These are phyloP conservation scores for Megaceryle torquata DNA, from an alignment of 2,113 vertebrate genomes.

Conservation along the genomic window DNA sequence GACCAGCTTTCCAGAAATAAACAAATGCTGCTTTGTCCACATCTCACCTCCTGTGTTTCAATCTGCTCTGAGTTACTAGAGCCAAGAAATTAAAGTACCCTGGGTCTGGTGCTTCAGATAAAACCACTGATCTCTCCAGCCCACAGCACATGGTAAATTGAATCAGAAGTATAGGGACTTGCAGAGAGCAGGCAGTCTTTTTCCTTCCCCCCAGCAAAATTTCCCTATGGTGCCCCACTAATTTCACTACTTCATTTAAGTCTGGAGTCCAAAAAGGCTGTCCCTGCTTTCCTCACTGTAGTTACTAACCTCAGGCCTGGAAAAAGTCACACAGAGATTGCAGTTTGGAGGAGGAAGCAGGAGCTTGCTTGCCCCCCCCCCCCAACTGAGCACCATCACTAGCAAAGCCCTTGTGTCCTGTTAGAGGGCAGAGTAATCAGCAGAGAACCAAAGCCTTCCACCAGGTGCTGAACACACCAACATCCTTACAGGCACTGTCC, in stretches of 20 bases:
- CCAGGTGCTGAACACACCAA: not conserved
- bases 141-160: not conserved
- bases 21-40: conserved; percentile 32
- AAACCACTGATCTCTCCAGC: not conserved
- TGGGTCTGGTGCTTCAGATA: not conserved
- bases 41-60: conserved; percentile 31
- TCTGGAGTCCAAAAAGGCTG: not conserved
- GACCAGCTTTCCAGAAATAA: conserved; percentile 42
- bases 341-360: not conserved
- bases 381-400: not conserved
- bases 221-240: not conserved
- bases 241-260: not conserved
- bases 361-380: not conserved
- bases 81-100: conserved; percentile 31
- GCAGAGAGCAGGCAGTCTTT: not conserved
- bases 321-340: not conserved
- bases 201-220: not conserved
- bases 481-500: not conserved
- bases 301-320: not conserved
- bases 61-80: conserved; percentile 1
- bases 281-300: not conserved
- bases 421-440: accelerated
- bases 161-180: not conserved
- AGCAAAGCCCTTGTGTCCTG: not conserved
- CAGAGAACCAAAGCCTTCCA: not conserved